These are phyloP conservation scores for Callosobruchus maculatus DNA, from an alignment of 2,888 invertebrate species.

Conservation along the genomic window DNA sequence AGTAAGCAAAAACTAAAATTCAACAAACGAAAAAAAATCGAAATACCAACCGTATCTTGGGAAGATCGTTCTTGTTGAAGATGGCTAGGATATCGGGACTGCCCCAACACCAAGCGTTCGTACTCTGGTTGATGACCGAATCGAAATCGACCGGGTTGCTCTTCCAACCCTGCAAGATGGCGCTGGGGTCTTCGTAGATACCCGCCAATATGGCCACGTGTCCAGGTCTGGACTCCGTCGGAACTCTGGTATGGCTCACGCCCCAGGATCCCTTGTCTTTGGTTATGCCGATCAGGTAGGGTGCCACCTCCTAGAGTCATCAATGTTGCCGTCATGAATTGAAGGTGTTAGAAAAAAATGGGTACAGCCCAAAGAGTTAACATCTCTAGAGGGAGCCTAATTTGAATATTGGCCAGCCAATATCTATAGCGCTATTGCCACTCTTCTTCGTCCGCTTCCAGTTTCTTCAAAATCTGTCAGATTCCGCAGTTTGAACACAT, in stretches of 20 bases:
- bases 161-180: slow-evolving; percentile 94
- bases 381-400: too few relatives aligned
- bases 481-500: too few relatives aligned
- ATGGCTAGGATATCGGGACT: slow-evolving; percentile 92
- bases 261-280: slow-evolving; percentile 67
- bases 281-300: slow-evolving; percentile 36
- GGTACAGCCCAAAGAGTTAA: too few relatives aligned
- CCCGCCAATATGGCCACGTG: slow-evolving; percentile 95
- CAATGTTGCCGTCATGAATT: too few relatives aligned
- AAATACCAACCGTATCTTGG: slow-evolving; percentile 46
- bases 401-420: too few relatives aligned
- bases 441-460: too few relatives aligned
- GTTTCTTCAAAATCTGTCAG: too few relatives aligned
- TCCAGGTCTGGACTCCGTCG: slow-evolving; percentile 96
- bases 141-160: slow-evolving; percentile 97
- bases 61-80: slow-evolving; percentile 69
- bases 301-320: neutral
- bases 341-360: too few relatives aligned
- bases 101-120: slow-evolving; percentile 88
- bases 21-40: too few relatives aligned
- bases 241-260: slow-evolving; percentile 86
- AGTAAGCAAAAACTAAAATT: too few relatives aligned
- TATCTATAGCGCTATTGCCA: too few relatives aligned
- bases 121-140: slow-evolving; percentile 88
- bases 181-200: slow-evolving; percentile 97